A percentile compares a stretch with the other conserved stretches of the same genome.
Evolutionary conservation across 2,797 vertebrate genomes (phyloP).

Genomic region (Leucoraja ocellata): DNA sequence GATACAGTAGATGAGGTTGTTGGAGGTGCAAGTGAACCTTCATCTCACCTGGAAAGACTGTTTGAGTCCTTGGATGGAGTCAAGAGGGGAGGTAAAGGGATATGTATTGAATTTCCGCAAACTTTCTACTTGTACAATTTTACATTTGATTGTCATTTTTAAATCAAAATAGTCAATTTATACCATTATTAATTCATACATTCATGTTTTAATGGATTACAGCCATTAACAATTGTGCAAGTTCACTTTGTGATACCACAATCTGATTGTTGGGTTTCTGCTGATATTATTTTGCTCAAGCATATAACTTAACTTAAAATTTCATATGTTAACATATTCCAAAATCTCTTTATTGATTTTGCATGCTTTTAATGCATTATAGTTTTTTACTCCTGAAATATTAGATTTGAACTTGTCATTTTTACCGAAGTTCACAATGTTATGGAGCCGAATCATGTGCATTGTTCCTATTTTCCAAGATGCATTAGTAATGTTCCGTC

Average conservation of each 20-base stretch:
- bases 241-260: slow-evolving; percentile 8
- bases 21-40: too few species aligned
- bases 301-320: too few species aligned
- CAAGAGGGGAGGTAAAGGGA: too few species aligned
- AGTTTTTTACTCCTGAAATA: neutral
- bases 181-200: neutral
- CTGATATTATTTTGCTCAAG: neutral
- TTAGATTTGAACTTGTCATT: neutral
- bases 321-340: too few species aligned
- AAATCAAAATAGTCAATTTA: neutral
- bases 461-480: neutral
- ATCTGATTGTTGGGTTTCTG: neutral
- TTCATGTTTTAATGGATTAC: neutral
- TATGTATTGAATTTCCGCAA: neutral
- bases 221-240: neutral
- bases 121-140: neutral
- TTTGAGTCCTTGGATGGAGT: too few species aligned
- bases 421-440: neutral
- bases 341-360: too few species aligned
- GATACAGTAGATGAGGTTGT: too few species aligned
- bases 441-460: neutral
- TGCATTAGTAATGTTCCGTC: neutral
- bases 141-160: neutral
- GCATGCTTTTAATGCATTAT: neutral
- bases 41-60: too few species aligned